Conservation (phyloP, 2,113 vertebrate species). For the Myrmecobius fasciatus region DNA sequence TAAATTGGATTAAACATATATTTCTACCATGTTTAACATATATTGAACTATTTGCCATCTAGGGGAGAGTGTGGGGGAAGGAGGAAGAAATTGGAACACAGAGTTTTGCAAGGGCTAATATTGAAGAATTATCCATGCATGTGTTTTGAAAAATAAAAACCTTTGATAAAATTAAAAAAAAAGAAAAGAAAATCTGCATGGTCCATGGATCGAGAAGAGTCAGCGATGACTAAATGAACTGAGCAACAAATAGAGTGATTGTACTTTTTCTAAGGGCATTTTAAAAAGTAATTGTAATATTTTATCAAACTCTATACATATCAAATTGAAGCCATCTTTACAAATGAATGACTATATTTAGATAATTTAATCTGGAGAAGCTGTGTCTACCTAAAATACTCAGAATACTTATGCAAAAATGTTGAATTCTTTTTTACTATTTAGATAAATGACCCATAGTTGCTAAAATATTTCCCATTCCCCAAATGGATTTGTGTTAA, state of each 20-base stretch:
- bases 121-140: no score
- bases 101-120: no score
- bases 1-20: no score
- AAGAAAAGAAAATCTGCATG: not conserved
- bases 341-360: slow-evolving; percentile 10
- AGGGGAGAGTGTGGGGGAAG: no score
- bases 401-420: not conserved
- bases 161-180: no score
- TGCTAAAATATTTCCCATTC: not conserved
- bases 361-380: slow-evolving; percentile 16
- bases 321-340: not conserved
- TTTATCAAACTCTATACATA: not conserved
- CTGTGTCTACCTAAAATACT: not conserved
- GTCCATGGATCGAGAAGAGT: not conserved
- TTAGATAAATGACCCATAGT: not conserved
- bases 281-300: not conserved
- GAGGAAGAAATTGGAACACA: no score
- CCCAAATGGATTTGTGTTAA: not conserved
- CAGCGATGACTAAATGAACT: not conserved
- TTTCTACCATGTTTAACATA: no score
- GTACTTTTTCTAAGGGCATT: not conserved
- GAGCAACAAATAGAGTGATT: not conserved
- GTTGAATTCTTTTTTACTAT: slow-evolving; percentile 26
- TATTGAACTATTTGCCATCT: no score
- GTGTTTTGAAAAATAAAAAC: no score